Percentiles rank a stretch among this genome's conserved stretches.
Conservation (phyloP, 2,888 invertebrate genomes). For the Pseudococcus viburni region DNA sequence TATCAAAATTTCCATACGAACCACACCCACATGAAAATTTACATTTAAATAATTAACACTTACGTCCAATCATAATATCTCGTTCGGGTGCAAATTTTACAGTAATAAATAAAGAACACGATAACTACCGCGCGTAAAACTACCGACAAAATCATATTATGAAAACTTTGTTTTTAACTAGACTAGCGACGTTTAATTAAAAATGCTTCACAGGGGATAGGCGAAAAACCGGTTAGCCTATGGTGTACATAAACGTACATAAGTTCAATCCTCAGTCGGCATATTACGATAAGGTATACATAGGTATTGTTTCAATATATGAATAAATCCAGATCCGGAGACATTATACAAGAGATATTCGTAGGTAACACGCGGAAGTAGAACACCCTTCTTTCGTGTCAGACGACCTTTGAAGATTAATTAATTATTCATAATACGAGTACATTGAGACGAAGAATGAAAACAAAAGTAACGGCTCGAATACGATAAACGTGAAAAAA, state of each 20-base stretch:
- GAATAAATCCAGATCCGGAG: constrained; percentile 18
- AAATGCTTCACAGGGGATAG: constrained; percentile 54
- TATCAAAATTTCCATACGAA: too few relatives aligned
- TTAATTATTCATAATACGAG: constrained; percentile 60
- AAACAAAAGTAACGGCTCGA: constrained; percentile 10
- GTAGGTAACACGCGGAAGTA: constrained; percentile 31
- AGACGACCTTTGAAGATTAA: constrained; percentile 61
- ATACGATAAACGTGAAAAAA: not conserved
- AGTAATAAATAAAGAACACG: constrained; percentile 19
- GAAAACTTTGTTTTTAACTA: constrained; percentile 22
- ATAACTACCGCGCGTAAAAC: constrained; percentile 44
- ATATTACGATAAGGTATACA: not conserved
- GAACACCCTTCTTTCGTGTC: constrained; percentile 16
- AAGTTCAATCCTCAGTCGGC: not conserved
- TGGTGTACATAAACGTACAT: not conserved
- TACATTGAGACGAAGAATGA: constrained; percentile 8
- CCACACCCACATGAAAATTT: too few relatives aligned
- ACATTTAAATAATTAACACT: not conserved
- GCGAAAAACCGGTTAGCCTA: constrained; percentile 59
- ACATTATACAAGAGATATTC: not conserved
- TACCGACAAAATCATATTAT: constrained; percentile 33
- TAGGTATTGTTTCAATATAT: constrained; percentile 53
- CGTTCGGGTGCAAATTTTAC: not conserved
- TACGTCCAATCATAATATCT: constrained; percentile 25
- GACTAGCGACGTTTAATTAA: constrained; percentile 40